Evolutionary conservation across 2,888 invertebrate species (phyloP), one percentile per base, ranked within the genome.

Genomic region (Nomada flava): DNA sequence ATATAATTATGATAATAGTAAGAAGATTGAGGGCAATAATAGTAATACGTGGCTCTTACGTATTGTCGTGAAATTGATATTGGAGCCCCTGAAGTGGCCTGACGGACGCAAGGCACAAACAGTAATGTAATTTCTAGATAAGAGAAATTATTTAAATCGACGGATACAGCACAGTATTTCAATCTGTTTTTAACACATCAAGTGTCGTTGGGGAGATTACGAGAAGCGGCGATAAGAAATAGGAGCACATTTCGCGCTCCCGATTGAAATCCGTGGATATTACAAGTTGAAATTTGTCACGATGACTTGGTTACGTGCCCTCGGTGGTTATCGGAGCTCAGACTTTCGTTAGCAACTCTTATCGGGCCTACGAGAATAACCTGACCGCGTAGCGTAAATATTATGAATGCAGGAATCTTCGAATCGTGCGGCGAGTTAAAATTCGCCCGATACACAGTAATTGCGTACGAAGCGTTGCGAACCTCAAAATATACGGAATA

Each of bases 261-360:
- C 15, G 50, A 5, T 18, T 11, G 53, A 36, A 60, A 74, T 76
- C 23, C 65, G 42, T 50, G 60, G 70, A 71, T 76, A 72, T 74
- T 29, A 50, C 47, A 73, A 77, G 44, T 70, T 76, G 36, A 68
- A 85, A 85, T 78, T 85, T 64, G 76, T 83, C 83, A 65, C 64
- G 60, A 69, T 68, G 70, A 62, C 64, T 81, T 62, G 76, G 65
- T 67, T 77, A 73, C 69, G 71, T 57, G 79, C 75, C 76, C 68
- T 74, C 77, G 75, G 60, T 76, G 75, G 65, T 88, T 88, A 88
- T 88, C 88, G 77, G 73, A 78, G 53, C 65, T 52, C 83, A 83
- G 86, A 82, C 87, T 87, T 89, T 89, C 88, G 89, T 90, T 90
- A 79, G 88, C 89, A 83, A 87, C 87, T 88, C 85, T 91, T 89